Percentiles rank a stretch among this genome's conserved stretches.
Evolutionary conservation across 1,140 invertebrate species (phyloP).

Genomic region (Nasonia giraulti): DNA sequence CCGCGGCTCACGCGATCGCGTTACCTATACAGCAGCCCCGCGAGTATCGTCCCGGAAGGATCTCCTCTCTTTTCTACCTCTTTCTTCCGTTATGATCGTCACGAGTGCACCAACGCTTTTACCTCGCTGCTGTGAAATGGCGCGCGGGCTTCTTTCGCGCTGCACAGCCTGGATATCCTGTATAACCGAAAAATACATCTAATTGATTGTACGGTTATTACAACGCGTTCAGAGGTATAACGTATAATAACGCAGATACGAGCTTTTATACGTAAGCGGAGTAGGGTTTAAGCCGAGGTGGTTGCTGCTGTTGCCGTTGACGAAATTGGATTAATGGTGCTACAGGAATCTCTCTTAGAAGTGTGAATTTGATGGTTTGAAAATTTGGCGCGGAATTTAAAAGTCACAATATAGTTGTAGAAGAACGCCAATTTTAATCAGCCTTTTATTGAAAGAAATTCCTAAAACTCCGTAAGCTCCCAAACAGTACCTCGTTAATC

Average conservation of each 20-base stretch:
- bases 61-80: not conserved
- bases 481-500: no score
- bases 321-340: not conserved
- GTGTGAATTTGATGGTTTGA: no score
- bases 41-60: conserved; percentile 21
- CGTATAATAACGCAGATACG: not conserved
- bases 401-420: no score
- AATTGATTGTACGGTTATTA: conserved; percentile 36
- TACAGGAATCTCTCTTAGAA: no score
- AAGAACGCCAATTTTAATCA: no score
- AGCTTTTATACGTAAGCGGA: not conserved
- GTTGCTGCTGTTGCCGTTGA: no score
- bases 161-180: not conserved
- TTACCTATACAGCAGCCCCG: not conserved
- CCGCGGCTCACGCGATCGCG: not conserved
- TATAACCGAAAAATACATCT: not conserved
- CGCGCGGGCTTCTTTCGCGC: not conserved
- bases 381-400: no score
- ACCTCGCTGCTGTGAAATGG: not conserved
- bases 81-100: not conserved
- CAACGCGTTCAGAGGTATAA: not conserved
- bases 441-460: no score
- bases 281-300: not conserved
- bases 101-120: not conserved
- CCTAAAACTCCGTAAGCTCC: no score